phyloP scores from a whole-genome alignment of 2,797 vertebrate genomes.

The Artibeus jamaicensis region DNA sequence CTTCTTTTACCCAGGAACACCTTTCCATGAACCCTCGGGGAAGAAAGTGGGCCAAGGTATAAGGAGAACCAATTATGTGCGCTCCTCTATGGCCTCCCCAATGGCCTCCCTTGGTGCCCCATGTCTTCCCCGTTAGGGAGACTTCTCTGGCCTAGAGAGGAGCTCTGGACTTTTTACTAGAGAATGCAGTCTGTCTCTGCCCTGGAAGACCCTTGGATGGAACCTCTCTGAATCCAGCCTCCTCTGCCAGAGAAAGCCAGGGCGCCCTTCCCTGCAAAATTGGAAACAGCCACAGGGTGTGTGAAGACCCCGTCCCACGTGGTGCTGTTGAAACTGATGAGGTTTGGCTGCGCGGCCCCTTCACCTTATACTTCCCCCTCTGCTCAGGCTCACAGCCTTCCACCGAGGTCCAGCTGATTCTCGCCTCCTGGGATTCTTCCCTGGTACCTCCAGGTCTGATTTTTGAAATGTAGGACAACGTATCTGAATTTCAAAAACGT shows the following conservation, averaged over 20 bases:
- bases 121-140: background rate
- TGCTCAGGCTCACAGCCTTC: background rate
- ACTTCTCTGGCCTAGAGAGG: background rate
- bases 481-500: background rate
- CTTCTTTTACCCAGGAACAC: background rate
- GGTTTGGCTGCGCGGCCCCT: background rate
- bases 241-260: background rate
- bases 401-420: too few species aligned
- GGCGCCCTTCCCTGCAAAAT: background rate
- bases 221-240: background rate
- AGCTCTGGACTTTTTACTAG: background rate
- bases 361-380: background rate
- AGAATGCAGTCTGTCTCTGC: background rate
- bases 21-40: background rate
- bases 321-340: background rate
- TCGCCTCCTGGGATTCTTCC: background rate
- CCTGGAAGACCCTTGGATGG: background rate
- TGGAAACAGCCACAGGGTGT: background rate
- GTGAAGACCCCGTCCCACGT: fast-evolving
- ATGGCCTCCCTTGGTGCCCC: background rate
- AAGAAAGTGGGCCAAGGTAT: background rate
- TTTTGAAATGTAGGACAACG: background rate
- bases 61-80: background rate
- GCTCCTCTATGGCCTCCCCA: fast-evolving
- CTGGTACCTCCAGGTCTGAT: background rate